These are phyloP conservation scores for Ara ararauna DNA, from an alignment of 2,797 vertebrate species.

Conservation along the genomic window DNA sequence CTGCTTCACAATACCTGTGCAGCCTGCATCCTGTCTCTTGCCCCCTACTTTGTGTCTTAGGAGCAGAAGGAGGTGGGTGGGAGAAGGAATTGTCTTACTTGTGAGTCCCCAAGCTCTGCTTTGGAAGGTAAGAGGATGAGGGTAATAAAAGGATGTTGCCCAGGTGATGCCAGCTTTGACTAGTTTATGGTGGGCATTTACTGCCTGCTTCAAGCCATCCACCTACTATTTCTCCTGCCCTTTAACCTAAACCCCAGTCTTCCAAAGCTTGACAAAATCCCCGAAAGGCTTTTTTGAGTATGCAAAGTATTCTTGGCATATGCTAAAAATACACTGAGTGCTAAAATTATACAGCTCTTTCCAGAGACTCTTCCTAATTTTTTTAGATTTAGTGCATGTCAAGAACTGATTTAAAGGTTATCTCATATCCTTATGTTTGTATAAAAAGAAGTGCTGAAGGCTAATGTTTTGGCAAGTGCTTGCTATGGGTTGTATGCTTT, in stretches of 20 bases:
- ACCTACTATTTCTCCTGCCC: background rate
- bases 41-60: background rate
- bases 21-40: background rate
- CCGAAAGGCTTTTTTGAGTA: background rate
- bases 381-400: conserved; percentile 39
- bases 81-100: background rate
- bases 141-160: background rate
- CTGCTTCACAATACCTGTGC: background rate
- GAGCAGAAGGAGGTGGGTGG: background rate
- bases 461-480: conserved; percentile 22
- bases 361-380: conserved; percentile 49
- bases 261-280: background rate
- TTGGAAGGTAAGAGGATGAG: background rate
- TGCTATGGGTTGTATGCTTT: background rate
- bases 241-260: background rate
- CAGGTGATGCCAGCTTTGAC: background rate
- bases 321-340: conserved; percentile 52
- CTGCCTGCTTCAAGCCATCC: background rate
- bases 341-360: conserved; percentile 49
- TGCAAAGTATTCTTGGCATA: background rate
- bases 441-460: conserved; percentile 22
- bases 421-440: conserved; percentile 48
- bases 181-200: background rate
- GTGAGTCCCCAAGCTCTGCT: background rate
- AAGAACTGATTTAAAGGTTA: conserved; percentile 48